Percentiles rank a stretch among this genome's conserved stretches.
Conservation (phyloP, 2,888 invertebrate genomes). For the Caprella mutica region DNA sequence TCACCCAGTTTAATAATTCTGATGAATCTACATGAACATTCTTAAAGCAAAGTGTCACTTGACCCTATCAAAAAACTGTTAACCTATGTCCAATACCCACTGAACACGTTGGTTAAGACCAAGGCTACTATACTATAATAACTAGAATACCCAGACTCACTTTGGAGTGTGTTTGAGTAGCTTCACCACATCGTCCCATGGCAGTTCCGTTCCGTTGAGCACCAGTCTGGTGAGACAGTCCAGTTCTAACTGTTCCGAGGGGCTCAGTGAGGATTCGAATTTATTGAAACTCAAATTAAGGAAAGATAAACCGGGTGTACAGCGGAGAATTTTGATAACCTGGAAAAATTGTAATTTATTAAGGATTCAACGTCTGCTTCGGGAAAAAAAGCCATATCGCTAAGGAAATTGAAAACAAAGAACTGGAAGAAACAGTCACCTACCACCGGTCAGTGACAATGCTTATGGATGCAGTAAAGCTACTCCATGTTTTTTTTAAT, state of each 20-base stretch:
- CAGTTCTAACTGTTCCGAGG: conserved; percentile 31
- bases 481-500: no score
- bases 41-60: no score
- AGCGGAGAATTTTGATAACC: conserved; percentile 73
- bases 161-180: conserved; percentile 48
- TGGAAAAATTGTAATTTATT: conserved; percentile 39
- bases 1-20: no score
- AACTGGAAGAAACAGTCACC: no score
- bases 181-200: conserved; percentile 69
- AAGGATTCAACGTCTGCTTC: neutral
- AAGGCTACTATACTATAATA: no score
- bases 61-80: no score
- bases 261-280: conserved; percentile 40
- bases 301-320: conserved; percentile 79
- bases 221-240: conserved; percentile 61
- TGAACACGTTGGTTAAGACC: no score
- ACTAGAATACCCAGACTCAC: conserved; percentile 35
- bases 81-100: no score
- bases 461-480: no score
- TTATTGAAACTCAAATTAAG: conserved; percentile 85
- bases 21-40: no score
- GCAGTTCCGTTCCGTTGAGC: conserved; percentile 72
- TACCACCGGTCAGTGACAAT: no score
- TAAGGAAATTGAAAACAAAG: no score
- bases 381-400: neutral